phyloP scores from a whole-genome alignment of 2,888 invertebrate genomes.

The Pollenia angustigena region DNA sequence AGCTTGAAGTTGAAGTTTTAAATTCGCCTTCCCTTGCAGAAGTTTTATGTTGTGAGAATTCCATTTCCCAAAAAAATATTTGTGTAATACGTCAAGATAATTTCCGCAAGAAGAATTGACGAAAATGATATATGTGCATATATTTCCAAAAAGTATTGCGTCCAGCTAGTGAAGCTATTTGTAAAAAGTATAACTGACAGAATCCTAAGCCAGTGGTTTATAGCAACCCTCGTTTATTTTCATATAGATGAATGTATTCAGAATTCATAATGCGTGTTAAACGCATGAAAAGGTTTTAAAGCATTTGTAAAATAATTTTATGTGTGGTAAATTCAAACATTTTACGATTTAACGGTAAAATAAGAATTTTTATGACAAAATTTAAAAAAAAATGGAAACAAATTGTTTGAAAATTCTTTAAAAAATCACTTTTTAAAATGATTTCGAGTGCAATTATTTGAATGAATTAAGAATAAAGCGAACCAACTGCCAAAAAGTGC shows the following conservation, averaged over 20 bases:
- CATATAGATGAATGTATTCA: background rate
- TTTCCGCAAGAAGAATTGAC: no score
- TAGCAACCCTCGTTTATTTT: background rate
- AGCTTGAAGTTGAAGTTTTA: no score
- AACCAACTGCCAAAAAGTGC: background rate
- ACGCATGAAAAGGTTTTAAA: conserved; percentile 23
- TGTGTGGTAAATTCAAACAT: conserved; percentile 25
- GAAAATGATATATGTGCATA: no score
- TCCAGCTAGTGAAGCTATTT: no score
- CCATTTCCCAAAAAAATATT: no score
- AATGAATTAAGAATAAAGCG: background rate
- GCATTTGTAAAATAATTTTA: conserved; percentile 43
- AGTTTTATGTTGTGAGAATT: no score
- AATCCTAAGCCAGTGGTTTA: no score
- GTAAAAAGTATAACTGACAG: no score
- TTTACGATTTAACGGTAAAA: background rate
- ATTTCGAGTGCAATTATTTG: conserved; percentile 53
- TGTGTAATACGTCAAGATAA: no score
- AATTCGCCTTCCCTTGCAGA: no score
- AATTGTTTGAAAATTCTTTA: background rate
- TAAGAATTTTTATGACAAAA: background rate
- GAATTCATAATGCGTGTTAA: conserved; percentile 24
- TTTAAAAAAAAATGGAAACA: background rate
- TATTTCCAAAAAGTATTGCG: no score
- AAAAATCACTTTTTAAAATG: conserved; percentile 3